These are phyloP conservation scores for Eufriesea mexicana DNA, from an alignment of 1,140 invertebrate genomes.

Conservation along the genomic window DNA sequence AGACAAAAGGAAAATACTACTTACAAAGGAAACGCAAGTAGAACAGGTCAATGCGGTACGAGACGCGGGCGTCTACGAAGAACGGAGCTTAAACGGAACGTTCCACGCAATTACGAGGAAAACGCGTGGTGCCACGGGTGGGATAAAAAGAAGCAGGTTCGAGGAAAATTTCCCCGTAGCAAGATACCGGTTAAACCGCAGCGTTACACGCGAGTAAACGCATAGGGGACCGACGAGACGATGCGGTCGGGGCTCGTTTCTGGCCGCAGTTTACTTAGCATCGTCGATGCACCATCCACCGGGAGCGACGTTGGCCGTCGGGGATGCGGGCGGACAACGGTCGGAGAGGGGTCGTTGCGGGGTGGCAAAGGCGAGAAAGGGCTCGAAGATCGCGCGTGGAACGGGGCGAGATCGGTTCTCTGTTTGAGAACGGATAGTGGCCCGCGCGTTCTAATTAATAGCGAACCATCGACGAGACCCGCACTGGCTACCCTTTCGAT, in stretches of 20 bases:
- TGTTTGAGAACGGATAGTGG: constrained; percentile 66
- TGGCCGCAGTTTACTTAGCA: constrained; percentile 78
- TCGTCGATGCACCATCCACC: constrained; percentile 80
- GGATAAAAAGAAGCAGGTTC: neutral
- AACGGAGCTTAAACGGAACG: neutral
- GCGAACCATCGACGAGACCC: constrained; percentile 55
- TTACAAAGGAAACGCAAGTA: no score
- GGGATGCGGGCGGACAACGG: constrained; percentile 39
- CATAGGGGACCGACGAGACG: neutral
- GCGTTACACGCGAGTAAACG: neutral
- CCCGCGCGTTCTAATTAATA: constrained; percentile 68
- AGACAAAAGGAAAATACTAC: no score
- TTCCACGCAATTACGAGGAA: neutral
- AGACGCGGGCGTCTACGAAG: neutral
- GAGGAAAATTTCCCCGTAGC: neutral
- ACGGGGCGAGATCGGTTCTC: constrained; percentile 36
- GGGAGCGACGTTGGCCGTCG: neutral
- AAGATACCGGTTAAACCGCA: neutral
- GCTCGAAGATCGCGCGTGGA: constrained; percentile 48
- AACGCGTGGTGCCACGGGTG: neutral
- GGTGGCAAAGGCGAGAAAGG: constrained; percentile 25
- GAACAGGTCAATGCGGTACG: neutral
- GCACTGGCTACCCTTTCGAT: neutral
- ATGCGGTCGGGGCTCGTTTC: constrained; percentile 45
- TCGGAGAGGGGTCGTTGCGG: neutral